These are phyloP conservation scores for Apaloderma vittatum DNA, from an alignment of 2,113 vertebrate genomes.

Conservation along the genomic window DNA sequence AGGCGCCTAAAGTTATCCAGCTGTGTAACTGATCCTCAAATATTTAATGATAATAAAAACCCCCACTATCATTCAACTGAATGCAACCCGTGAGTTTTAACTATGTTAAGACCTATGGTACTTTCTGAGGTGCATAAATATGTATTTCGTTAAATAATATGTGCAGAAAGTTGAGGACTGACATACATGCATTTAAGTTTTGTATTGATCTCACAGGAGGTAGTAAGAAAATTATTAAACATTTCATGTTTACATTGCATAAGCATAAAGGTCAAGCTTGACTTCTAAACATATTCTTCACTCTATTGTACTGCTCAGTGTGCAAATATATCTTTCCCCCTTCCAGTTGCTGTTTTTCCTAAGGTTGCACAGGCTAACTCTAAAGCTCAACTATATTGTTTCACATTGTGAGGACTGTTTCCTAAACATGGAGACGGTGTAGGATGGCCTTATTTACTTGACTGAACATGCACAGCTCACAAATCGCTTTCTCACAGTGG, in stretches of 20 bases:
- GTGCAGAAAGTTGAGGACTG: neutral
- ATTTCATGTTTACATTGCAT: neutral
- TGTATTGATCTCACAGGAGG: neutral
- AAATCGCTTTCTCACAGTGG: slow-evolving; percentile 25
- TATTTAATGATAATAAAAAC: neutral
- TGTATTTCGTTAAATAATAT: neutral
- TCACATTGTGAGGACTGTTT: neutral
- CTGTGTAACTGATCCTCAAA: neutral
- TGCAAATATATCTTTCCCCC: neutral
- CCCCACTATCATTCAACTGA: neutral
- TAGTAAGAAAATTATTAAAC: neutral
- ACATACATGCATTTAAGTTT: neutral
- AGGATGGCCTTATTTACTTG: slow-evolving; percentile 57
- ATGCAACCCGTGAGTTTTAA: neutral
- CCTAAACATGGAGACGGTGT: neutral
- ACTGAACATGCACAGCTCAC: slow-evolving; percentile 80
- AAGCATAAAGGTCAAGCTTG: neutral
- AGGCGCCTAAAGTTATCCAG: neutral
- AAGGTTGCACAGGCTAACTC: neutral
- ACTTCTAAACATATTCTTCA: neutral
- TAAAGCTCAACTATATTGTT: neutral
- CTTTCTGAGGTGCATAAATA: neutral
- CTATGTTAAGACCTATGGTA: neutral
- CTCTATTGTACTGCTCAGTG: neutral
- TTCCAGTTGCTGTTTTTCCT: neutral